Evolutionary conservation across 2,797 vertebrate genomes (phyloP).

Genomic region (Rhinella marina): DNA sequence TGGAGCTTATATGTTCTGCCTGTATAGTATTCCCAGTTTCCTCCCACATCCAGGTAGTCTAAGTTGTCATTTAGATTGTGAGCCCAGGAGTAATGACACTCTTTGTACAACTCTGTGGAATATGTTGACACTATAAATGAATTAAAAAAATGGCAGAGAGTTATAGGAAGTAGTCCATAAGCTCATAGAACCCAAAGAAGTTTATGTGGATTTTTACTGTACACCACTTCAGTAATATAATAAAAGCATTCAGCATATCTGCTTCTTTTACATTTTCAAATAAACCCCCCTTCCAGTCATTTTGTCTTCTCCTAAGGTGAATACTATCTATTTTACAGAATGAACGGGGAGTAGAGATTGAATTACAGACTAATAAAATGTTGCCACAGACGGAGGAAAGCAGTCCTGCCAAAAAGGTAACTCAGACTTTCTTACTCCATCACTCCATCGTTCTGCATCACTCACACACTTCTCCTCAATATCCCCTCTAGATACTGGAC

Average conservation of each 20-base stretch:
- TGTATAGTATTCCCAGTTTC: too few relatives aligned
- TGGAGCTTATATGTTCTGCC: too few relatives aligned
- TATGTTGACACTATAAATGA: too few relatives aligned
- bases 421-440: neutral
- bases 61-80: too few relatives aligned
- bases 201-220: neutral
- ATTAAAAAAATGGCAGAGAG: neutral
- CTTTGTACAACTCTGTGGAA: too few relatives aligned
- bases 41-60: too few relatives aligned
- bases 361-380: conserved; percentile 74
- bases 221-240: neutral
- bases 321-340: conserved; percentile 78
- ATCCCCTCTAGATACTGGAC: neutral
- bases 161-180: neutral
- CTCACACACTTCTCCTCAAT: neutral
- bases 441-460: neutral
- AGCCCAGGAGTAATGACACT: too few relatives aligned
- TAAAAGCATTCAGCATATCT: neutral
- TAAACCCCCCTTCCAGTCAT: conserved; percentile 14
- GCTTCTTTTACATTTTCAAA: neutral
- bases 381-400: conserved; percentile 78
- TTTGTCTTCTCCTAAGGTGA: conserved; percentile 61
- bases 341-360: conserved; percentile 77
- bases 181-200: neutral
- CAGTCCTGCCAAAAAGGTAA: conserved; percentile 83